Percentiles rank a stretch among this genome's conserved stretches.
phyloP scores from a whole-genome alignment of 2,797 vertebrate genomes.

The Enteromius argenteus region DNA sequence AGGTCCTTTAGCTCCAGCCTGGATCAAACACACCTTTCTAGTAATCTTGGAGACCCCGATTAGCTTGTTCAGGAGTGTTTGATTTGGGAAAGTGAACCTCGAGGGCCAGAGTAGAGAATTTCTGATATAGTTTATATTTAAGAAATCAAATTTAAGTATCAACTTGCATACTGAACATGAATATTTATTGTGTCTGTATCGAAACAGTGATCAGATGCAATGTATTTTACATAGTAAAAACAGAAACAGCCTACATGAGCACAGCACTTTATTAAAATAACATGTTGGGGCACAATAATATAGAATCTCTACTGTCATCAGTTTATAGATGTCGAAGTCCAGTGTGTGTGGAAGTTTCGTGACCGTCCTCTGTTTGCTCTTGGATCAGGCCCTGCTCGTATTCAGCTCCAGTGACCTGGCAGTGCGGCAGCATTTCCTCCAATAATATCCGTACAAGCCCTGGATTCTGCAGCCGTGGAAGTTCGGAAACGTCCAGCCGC shows the following conservation, averaged over 20 bases:
- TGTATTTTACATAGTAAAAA: background rate
- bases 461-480: slow-evolving; percentile 75
- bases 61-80: too few species aligned
- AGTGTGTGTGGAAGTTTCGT: background rate
- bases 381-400: slow-evolving; percentile 65
- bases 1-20: too few species aligned
- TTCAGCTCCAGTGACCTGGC: slow-evolving; percentile 74
- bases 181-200: background rate
- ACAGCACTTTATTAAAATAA: background rate
- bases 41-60: too few species aligned
- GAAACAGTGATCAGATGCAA: background rate
- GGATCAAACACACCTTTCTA: too few species aligned
- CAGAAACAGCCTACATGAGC: background rate
- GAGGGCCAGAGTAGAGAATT: too few species aligned
- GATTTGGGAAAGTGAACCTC: too few species aligned
- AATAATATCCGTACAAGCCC: slow-evolving; percentile 83
- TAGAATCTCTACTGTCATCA: background rate
- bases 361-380: slow-evolving; percentile 19
- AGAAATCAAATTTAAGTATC: background rate
- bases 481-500: slow-evolving; percentile 80
- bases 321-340: background rate
- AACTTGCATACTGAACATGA: background rate
- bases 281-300: background rate
- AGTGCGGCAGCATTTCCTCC: slow-evolving; percentile 88
- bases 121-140: background rate